Evolutionary conservation across 1,140 invertebrate species (phyloP).

Genomic region (Drosophila grimshawi): DNA sequence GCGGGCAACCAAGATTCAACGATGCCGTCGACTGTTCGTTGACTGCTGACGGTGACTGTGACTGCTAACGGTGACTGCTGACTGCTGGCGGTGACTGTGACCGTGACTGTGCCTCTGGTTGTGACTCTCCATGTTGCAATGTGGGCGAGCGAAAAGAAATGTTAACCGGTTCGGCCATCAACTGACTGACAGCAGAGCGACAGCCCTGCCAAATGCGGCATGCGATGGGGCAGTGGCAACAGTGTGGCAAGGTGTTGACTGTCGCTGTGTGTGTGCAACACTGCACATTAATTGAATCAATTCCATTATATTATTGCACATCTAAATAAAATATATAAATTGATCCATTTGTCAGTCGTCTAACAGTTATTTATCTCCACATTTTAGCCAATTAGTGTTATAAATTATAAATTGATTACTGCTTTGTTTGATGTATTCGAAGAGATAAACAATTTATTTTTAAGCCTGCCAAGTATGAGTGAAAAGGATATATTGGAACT

Average conservation of each 20-base stretch:
- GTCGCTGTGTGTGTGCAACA: not conserved
- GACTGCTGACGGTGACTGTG: not conserved
- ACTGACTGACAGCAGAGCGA: constrained; percentile 22
- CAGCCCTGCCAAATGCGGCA: not conserved
- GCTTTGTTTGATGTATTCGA: no score
- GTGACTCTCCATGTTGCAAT: constrained; percentile 1
- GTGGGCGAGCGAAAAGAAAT: constrained; percentile 45
- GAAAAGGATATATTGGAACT: no score
- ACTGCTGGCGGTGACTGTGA: not conserved
- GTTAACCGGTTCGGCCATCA: constrained; percentile 38
- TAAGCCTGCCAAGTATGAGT: no score
- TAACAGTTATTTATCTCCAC: no score
- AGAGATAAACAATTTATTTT: no score
- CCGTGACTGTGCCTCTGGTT: no score
- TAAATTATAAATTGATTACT: no score
- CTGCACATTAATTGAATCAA: not conserved
- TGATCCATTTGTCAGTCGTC: no score
- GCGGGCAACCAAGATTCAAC: constrained; percentile 29
- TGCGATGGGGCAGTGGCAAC: not conserved
- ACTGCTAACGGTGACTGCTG: not conserved
- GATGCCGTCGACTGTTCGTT: constrained; percentile 1
- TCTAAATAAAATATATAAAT: no score
- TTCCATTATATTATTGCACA: no score
- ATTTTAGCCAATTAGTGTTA: no score
- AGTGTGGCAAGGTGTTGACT: not conserved